Percentiles rank a stretch among this genome's conserved stretches.
These are phyloP conservation scores for Grantiella picta DNA, from an alignment of 2,113 vertebrate species.

Conservation along the genomic window DNA sequence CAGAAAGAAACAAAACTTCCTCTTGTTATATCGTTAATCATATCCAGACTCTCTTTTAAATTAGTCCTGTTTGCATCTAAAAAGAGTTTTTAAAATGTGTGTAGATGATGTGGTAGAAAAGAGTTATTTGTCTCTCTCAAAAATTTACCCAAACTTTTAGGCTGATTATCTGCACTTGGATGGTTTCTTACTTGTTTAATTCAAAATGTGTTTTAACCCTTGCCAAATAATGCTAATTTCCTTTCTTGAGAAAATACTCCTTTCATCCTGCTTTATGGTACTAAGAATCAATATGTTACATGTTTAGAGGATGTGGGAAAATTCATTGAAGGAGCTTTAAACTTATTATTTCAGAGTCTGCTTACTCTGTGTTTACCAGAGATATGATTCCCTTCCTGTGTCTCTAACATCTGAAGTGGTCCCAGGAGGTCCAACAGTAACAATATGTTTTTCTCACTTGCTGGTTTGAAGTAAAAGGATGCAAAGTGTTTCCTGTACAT, in stretches of 20 bases:
- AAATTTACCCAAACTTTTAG: constrained; percentile 3
- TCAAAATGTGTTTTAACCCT: constrained; percentile 34
- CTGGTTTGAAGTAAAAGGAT: not conserved
- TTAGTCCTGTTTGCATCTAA: not conserved
- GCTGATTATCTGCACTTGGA: not conserved
- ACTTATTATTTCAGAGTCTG: constrained; percentile 12
- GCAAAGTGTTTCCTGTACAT: not conserved
- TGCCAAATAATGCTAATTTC: constrained; percentile 2
- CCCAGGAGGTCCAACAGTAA: not conserved
- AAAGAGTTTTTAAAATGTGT: not conserved
- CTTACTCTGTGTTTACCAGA: constrained; percentile 27
- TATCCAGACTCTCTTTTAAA: constrained; percentile 8
- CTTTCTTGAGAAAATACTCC: constrained; percentile 1
- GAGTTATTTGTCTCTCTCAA: not conserved
- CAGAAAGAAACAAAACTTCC: not conserved
- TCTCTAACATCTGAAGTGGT: not conserved
- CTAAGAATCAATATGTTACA: constrained; percentile 25
- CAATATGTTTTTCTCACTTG: not conserved
- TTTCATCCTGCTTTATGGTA: constrained; percentile 8
- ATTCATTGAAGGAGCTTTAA: constrained; percentile 36
- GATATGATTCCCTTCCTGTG: constrained; percentile 11
- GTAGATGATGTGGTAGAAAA: constrained; percentile 5
- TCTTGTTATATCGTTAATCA: not conserved
- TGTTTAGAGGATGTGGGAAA: constrained; percentile 33
- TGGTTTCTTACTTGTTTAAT: constrained; percentile 31